Evolutionary conservation across 1,140 invertebrate species (phyloP).

Genomic region (Trialeurodes vaporariorum): DNA sequence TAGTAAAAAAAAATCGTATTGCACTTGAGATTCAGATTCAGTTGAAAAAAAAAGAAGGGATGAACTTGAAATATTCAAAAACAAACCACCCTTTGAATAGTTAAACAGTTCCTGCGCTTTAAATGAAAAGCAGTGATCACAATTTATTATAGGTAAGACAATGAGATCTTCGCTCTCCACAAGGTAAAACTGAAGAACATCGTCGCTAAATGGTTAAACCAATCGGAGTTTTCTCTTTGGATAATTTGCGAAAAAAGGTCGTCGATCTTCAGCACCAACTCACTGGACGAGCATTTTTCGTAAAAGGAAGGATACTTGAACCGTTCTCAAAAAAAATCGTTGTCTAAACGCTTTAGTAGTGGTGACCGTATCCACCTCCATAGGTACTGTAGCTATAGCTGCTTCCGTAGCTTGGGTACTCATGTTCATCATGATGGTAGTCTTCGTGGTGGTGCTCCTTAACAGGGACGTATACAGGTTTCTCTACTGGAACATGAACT

Average conservation of each 20-base stretch:
- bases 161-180: not conserved
- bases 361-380: not conserved
- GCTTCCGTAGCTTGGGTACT: not conserved
- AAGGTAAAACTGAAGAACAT: not conserved
- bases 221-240: not conserved
- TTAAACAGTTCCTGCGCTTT: no score
- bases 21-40: not conserved
- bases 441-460: not conserved
- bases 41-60: not conserved
- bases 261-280: no score
- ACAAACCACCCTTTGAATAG: not conserved
- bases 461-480: not conserved
- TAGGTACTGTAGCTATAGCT: not conserved
- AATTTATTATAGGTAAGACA: no score
- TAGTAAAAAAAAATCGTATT: not conserved
- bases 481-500: conserved; percentile 32
- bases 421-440: not conserved
- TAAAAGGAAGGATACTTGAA: not conserved
- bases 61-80: not conserved
- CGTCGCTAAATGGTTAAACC: not conserved
- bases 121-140: no score
- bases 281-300: no score
- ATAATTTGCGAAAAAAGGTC: not conserved
- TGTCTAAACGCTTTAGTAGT: not conserved
- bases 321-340: not conserved